These are phyloP conservation scores for Cebidichthys violaceus DNA, from an alignment of 2,113 vertebrate genomes.

Conservation along the genomic window DNA sequence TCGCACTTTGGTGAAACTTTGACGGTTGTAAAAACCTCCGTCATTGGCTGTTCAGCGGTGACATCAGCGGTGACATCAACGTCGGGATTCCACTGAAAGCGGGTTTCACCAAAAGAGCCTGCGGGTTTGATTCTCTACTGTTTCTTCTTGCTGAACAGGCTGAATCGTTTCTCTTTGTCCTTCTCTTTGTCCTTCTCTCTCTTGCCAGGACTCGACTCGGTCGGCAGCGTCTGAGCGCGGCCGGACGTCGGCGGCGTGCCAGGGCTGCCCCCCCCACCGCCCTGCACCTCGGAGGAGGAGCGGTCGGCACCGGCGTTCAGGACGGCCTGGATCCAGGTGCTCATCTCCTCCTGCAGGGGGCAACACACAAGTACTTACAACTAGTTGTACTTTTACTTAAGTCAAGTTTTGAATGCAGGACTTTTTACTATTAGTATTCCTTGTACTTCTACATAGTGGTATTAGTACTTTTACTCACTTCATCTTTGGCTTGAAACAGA, in stretches of 20 bases:
- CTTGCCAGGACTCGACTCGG: slow-evolving; percentile 94
- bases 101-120: slow-evolving; percentile 47
- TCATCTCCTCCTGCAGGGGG: slow-evolving; percentile 94
- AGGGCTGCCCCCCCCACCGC: slow-evolving; percentile 84
- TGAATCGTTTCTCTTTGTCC: slow-evolving; percentile 98
- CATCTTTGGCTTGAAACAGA: slow-evolving; percentile 99
- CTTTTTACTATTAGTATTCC: too few relatives aligned
- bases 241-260: slow-evolving; percentile 93
- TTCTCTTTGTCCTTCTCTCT: slow-evolving; percentile 94
- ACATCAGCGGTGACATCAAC: slow-evolving; percentile 14
- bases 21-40: not conserved
- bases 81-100: not conserved
- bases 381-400: too few relatives aligned
- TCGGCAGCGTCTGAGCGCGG: slow-evolving; percentile 94
- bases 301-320: slow-evolving; percentile 88
- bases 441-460: too few relatives aligned
- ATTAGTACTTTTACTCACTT: slow-evolving; percentile 54
- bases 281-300: slow-evolving; percentile 77
- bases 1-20: slow-evolving; percentile 36
- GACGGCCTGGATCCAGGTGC: slow-evolving; percentile 97
- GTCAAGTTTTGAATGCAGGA: too few relatives aligned
- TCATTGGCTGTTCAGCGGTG: slow-evolving; percentile 13
- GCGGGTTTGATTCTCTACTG: slow-evolving; percentile 77
- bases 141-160: slow-evolving; percentile 99
- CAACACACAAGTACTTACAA: slow-evolving; percentile 3